These are phyloP conservation scores for Zygaena filipendulae DNA, from an alignment of 2,888 invertebrate genomes.

Conservation along the genomic window DNA sequence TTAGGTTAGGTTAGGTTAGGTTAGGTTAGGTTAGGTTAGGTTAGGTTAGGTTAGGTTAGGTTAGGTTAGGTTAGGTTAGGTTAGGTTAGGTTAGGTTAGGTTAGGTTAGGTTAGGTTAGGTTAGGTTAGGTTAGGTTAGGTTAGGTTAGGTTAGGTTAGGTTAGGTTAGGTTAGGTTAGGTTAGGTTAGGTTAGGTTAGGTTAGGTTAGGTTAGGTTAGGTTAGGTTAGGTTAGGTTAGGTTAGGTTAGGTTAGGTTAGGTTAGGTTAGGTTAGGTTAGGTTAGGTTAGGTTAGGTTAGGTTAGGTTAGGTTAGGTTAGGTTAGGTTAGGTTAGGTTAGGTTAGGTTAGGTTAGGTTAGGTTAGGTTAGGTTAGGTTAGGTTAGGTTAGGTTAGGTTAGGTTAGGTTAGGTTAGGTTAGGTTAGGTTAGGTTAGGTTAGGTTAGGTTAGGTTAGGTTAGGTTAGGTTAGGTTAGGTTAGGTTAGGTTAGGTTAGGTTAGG, in stretches of 20 bases:
- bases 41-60: conserved; percentile 13
- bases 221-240: conserved; percentile 3
- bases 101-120: conserved; percentile 4
- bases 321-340: conserved; percentile 3
- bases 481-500: conserved; percentile 3
- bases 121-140: conserved; percentile 4
- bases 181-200: conserved; percentile 5
- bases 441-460: conserved; percentile 6
- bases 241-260: conserved; percentile 3
- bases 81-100: conserved; percentile 9
- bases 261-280: conserved; percentile 3
- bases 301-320: conserved; percentile 3
- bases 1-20: conserved; percentile 12
- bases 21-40: conserved; percentile 13
- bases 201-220: conserved; percentile 4
- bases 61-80: conserved; percentile 11
- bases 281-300: conserved; percentile 3
- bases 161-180: conserved; percentile 4
- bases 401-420: conserved; percentile 3
- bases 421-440: conserved; percentile 6
- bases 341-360: conserved; percentile 3
- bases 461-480: conserved; percentile 6
- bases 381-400: conserved; percentile 3
- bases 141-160: conserved; percentile 4
- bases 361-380: conserved; percentile 3